Evolutionary conservation across 2,888 invertebrate species (phyloP).

Genomic region (Acholoe squamosa): DNA sequence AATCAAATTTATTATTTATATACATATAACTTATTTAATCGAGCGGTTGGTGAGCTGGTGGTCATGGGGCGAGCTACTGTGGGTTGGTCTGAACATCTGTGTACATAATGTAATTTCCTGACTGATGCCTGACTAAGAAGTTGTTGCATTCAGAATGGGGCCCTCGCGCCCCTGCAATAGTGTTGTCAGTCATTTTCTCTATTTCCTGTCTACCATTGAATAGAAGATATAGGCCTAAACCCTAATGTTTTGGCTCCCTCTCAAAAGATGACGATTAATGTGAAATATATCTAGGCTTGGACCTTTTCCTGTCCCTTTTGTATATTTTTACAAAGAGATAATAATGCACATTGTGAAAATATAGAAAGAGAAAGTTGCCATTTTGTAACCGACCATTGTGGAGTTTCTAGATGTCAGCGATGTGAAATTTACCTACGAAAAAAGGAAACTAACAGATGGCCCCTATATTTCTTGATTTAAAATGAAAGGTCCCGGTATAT

Average conservation of each 20-base stretch:
- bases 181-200: background rate
- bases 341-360: background rate
- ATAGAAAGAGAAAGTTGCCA: conserved; percentile 36
- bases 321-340: conserved; percentile 61
- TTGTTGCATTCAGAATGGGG: background rate
- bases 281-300: conserved; percentile 56
- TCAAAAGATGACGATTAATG: conserved; percentile 50
- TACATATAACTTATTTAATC: conserved; percentile 51
- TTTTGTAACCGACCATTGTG: conserved; percentile 40
- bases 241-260: conserved; percentile 42
- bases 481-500: conserved; percentile 5
- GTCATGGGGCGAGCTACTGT: background rate
- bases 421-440: no score
- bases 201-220: background rate
- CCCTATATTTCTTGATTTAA: background rate
- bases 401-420: no score
- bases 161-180: background rate
- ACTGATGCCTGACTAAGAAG: background rate
- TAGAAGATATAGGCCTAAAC: conserved; percentile 35
- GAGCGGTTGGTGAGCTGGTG: conserved; percentile 28
- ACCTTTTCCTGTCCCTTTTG: conserved; percentile 63
- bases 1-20: conserved; percentile 55
- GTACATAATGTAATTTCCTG: background rate
- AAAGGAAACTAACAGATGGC: no score
- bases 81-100: background rate